These are phyloP conservation scores for Ginglymostoma cirratum DNA, from an alignment of 2,113 vertebrate species.

Conservation along the genomic window DNA sequence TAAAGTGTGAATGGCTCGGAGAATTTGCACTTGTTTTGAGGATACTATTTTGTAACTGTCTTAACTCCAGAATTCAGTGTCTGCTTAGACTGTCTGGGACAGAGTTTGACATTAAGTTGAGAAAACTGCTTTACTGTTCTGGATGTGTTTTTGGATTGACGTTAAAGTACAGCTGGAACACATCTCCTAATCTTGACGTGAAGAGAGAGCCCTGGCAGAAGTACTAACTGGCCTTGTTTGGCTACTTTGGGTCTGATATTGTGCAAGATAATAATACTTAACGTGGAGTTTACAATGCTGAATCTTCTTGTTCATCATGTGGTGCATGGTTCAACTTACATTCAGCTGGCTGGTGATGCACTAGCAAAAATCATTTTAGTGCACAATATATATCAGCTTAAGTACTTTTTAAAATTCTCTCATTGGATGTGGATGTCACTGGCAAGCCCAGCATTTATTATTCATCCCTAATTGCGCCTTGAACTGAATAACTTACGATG, in stretches of 20 bases:
- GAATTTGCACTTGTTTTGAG: neutral
- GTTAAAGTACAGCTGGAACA: constrained; percentile 1
- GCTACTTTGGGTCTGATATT: neutral
- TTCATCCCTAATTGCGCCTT: no score
- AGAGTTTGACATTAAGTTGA: neutral
- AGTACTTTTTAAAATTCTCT: no score
- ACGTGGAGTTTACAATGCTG: neutral
- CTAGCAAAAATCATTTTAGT: neutral
- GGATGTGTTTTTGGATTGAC: neutral
- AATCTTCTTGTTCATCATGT: neutral
- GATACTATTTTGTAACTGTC: neutral
- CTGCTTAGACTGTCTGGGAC: neutral
- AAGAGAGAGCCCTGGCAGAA: neutral
- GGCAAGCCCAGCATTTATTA: no score
- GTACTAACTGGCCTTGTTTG: neutral
- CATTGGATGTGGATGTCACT: no score
- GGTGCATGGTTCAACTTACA: neutral
- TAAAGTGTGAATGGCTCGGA: neutral
- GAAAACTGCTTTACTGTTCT: neutral
- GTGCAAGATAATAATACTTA: neutral
- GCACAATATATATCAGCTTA: no score
- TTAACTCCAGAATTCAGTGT: neutral
- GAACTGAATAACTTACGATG: no score
- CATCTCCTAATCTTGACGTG: neutral
- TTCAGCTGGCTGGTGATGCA: neutral